Percentiles rank a stretch among this genome's conserved stretches.
Conservation (phyloP, 2,888 invertebrate genomes). For the Zootermopsis nevadensis region DNA sequence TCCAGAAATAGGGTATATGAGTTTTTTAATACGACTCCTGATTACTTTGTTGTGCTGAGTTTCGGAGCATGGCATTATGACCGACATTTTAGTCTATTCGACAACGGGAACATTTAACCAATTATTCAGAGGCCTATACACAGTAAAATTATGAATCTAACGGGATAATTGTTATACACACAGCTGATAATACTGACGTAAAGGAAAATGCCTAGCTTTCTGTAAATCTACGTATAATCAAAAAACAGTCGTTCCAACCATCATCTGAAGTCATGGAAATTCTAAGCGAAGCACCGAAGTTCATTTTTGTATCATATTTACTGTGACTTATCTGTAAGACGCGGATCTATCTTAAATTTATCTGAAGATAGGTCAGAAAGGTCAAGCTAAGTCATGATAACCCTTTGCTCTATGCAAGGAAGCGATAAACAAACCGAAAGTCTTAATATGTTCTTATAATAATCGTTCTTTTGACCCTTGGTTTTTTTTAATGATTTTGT, state of each 20-base stretch:
- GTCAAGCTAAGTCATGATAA: slow-evolving; percentile 6
- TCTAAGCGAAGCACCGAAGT: no score
- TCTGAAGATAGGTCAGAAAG: neutral
- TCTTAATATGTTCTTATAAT: neutral
- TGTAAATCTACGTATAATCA: neutral
- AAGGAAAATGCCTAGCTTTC: neutral
- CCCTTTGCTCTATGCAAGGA: neutral
- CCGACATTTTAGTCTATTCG: no score
- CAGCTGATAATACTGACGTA: neutral
- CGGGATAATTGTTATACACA: no score
- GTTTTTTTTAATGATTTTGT: neutral
- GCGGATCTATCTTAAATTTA: neutral
- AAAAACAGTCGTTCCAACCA: no score
- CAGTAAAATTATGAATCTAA: no score
- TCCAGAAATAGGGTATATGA: no score
- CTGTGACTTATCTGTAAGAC: neutral
- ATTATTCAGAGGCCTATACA: no score
- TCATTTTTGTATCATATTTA: neutral
- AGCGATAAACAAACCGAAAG: slow-evolving; percentile 11
- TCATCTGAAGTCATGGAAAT: no score
- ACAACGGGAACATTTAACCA: no score
- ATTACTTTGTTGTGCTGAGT: no score
- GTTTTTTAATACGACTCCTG: no score
- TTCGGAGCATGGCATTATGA: no score
- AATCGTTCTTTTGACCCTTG: slow-evolving; percentile 18